Evolutionary conservation across 1,140 invertebrate genomes (phyloP), one percentile per base, ranked within the genome.

Genomic region (Drosophila nebulosa): DNA sequence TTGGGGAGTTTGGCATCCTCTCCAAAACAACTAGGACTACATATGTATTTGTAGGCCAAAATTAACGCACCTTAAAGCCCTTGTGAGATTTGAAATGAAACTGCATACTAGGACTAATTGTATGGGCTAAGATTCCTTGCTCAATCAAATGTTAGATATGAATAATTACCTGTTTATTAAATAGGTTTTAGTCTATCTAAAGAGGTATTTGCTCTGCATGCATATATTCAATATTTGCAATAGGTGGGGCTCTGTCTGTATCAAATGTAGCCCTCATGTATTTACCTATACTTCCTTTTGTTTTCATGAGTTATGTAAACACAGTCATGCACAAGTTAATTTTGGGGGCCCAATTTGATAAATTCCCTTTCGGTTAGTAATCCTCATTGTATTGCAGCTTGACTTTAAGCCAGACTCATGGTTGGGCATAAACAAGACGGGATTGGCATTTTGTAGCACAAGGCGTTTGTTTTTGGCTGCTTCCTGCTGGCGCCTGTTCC

Each of bases 1-100:
- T 30, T 36, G 71, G 57, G 35, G 18, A 30, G 55, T 21, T 46
- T 55, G 32, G 39, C 39, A 42, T 14, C 16, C 14, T 42, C 1
- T 5, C 39, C 12, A 21, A 51, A 50, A 63, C 18, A 55, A 59
- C 26, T 35, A 6, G n/a, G 50, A 66, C 46, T 64, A 39, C 42
- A 73, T 64, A 52, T 64, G 69, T n/a, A n/a, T n/a, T n/a, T n/a
- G n/a, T n/a, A n/a, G 39, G 30, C 53, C 60, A 64, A 55, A 52
- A 35, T 22, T 16, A 0, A 6, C 14, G 9, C 39, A 42, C 39
- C 39, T 42, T 16, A 42, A 16, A 42, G 39, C 5, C 14, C 10
- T 12, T 32, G 30, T 32, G 7, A 32, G 4, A 16, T 39, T 7
- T 39, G 4, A 5, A 14, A 39, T 16, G 4, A 6, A 39, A 16